A percentile compares a stretch with the other conserved stretches of the same genome.
Evolutionary conservation across 2,888 invertebrate species (phyloP).

Genomic region (Neoaliturus tenellus): DNA sequence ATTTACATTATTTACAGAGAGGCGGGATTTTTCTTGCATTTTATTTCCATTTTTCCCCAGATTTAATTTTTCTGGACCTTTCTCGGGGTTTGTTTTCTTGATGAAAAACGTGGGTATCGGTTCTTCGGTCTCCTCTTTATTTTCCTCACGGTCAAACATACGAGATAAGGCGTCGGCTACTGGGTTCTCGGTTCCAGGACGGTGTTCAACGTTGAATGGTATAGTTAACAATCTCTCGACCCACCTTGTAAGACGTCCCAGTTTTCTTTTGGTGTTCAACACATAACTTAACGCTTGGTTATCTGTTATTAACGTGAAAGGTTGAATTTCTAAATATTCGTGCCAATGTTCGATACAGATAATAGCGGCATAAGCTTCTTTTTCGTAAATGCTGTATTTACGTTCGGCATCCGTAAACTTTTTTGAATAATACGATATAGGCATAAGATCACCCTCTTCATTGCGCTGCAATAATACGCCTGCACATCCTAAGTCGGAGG

Average conservation of each 20-base stretch:
- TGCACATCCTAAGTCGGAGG: not conserved
- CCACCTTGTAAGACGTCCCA: not conserved
- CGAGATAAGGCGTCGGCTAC: not conserved
- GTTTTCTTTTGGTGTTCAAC: not conserved
- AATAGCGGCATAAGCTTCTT: not conserved
- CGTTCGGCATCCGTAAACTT: not conserved
- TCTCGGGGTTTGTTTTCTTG: no score
- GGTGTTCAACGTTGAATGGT: not conserved
- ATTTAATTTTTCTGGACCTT: no score
- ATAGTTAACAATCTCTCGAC: not conserved
- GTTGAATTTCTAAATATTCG: not conserved
- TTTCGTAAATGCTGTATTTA: not conserved
- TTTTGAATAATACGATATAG: conserved; percentile 11
- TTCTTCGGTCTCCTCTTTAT: not conserved
- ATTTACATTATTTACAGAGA: not conserved
- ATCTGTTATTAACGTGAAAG: not conserved
- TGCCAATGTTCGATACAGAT: not conserved
- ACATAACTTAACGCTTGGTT: not conserved
- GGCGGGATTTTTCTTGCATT: not conserved
- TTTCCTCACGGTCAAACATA: not conserved
- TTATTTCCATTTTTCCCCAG: not conserved
- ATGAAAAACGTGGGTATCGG: no score
- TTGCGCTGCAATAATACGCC: not conserved
- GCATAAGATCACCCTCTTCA: not conserved
- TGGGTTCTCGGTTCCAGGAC: not conserved